Conservation (phyloP, 1,140 invertebrate species). For the Brachionus rubens region DNA sequence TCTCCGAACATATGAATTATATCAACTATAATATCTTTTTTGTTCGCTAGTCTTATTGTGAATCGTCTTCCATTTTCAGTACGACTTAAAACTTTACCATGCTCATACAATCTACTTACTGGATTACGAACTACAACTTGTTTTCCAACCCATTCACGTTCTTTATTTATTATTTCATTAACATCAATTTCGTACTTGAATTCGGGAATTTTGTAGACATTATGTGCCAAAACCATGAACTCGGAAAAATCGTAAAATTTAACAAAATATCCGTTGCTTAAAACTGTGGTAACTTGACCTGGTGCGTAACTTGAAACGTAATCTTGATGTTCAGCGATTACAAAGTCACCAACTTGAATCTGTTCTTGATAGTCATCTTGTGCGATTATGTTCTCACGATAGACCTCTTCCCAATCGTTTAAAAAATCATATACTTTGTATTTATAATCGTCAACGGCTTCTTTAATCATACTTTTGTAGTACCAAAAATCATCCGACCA, state of each 20-base stretch:
- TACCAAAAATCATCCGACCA: slow-evolving; percentile 57
- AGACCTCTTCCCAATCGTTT: not conserved
- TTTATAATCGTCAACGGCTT: not conserved
- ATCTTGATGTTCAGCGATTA: not conserved
- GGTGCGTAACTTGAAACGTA: not conserved
- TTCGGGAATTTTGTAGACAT: not conserved
- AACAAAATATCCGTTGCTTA: not conserved
- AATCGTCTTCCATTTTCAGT: not conserved
- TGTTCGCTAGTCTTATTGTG: not conserved
- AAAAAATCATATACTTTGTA: not conserved
- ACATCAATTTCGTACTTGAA: not conserved
- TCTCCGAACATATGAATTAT: not conserved
- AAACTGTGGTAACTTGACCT: not conserved
- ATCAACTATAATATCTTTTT: not conserved
- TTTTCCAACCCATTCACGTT: not conserved
- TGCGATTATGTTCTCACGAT: not conserved
- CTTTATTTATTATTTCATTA: not conserved
- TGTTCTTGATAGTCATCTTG: not conserved
- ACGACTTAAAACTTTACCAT: not conserved
- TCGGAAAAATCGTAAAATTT: not conserved
- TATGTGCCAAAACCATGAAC: not conserved
- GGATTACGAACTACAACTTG: not conserved
- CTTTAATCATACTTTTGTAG: slow-evolving; percentile 50
- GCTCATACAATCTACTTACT: not conserved
- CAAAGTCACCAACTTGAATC: not conserved